Conservation (phyloP, 1,140 invertebrate genomes). For the Conus ventricosus region DNA sequence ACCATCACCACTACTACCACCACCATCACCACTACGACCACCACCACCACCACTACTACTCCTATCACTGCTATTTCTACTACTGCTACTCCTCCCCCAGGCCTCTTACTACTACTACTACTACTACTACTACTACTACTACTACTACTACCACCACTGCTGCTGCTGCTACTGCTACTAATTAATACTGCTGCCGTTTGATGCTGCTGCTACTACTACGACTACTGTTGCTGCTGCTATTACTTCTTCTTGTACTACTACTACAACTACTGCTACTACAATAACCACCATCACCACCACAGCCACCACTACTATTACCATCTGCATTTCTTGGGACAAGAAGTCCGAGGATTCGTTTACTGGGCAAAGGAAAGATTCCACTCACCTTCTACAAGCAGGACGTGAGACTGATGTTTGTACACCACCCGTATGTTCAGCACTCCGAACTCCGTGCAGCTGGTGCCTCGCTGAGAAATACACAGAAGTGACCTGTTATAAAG, state of each 20-base stretch:
- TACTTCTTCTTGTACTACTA: not conserved
- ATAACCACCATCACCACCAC: not conserved
- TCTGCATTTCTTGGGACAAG: not conserved
- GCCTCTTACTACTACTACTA: not conserved
- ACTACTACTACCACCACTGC: not conserved
- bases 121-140: slow-evolving; percentile 1
- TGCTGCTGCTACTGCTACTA: slow-evolving; percentile 2
- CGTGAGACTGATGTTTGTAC: not conserved
- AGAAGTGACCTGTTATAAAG: too few relatives aligned
- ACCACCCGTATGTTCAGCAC: slow-evolving; percentile 1
- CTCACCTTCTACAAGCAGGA: not conserved
- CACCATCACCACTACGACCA: too few relatives aligned
- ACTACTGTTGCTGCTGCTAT: not conserved
- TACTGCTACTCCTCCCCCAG: too few relatives aligned
- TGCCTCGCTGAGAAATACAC: not conserved
- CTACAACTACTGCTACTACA: not conserved
- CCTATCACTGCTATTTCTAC: too few relatives aligned
- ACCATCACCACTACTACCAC: too few relatives aligned
- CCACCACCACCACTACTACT: too few relatives aligned
- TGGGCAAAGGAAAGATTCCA: not conserved
- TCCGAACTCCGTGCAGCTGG: not conserved
- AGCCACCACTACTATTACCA: not conserved
- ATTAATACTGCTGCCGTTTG: not conserved
- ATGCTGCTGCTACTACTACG: not conserved
- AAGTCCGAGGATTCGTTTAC: not conserved